Evolutionary conservation across 2,797 vertebrate species (phyloP), one percentile per base, ranked within the genome.

Genomic region (Lithobates sylvaticus): DNA sequence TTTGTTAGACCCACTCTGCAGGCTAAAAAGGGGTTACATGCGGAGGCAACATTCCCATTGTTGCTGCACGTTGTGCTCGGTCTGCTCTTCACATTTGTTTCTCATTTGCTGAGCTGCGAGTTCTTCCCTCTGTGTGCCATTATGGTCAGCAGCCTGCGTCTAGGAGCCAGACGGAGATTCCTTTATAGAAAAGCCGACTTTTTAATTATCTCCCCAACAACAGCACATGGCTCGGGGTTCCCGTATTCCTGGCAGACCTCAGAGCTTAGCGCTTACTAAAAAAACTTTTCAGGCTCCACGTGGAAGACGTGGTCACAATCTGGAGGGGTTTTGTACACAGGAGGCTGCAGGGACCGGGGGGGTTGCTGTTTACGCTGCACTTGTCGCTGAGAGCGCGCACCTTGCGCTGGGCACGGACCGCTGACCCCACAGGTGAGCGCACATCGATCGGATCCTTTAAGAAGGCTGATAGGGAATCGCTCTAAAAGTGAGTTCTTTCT

Each of bases 161-260:
- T 27, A 64, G 72, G 65, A 27, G 18, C 36, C 72, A 83, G 69
- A 75, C 85, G 27, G 26, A 36, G 75, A 73, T 87, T 68, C 73
- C 27, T 23, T 72, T 71, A 34, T 29, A 34, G 44, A 13, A 26
- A 34, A 76, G 44, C 67, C 32, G 27, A 50, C 65, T 79, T 78
- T 78, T 77, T 87, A 87, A 87, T 87, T 87, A 87, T 87, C 80
- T 73, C 21, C 21, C 67, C 50, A 50, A 26, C 42, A 2, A 39
- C 68, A 34, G 85, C 9, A 36, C 58, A 69, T 50, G 78, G 78
- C 64, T 36, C 13, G 65, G 54, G 67, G 23, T 44, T 47, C 27
- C 67, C 76, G 65, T 32, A 44, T 78, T 26, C 3, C 42, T 85
- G 68, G 50, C 68, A 72, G 68, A 65, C 18, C 3, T 18, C 7